A percentile compares a stretch with the other conserved stretches of the same genome.
phyloP scores from a whole-genome alignment of 2,113 vertebrate genomes.

The Podarcis cretensis region DNA sequence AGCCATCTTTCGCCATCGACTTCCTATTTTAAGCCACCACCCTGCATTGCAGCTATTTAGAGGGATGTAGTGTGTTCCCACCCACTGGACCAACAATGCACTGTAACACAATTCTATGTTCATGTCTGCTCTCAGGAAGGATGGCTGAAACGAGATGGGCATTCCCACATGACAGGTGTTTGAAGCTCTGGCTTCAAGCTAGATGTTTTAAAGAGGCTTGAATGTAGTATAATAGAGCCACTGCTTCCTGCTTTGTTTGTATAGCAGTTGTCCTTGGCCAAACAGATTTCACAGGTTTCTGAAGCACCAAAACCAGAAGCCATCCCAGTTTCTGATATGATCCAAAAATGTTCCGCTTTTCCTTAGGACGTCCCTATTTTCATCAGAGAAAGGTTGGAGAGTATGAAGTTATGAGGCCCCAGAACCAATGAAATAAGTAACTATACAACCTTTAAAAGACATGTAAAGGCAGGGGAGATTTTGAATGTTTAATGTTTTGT shows the following conservation, averaged over 20 bases:
- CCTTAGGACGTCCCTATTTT: too few relatives aligned
- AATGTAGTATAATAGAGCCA: neutral
- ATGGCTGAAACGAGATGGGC: fast-evolving
- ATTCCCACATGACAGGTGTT: neutral
- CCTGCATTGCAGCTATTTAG: fast-evolving
- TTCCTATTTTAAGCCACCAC: neutral
- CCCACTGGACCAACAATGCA: neutral
- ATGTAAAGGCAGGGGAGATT: too few relatives aligned
- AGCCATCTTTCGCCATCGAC: neutral
- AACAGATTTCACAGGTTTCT: neutral
- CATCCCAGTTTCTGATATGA: too few relatives aligned
- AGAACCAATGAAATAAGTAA: too few relatives aligned
- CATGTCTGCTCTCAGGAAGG: neutral
- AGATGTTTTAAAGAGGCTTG: neutral
- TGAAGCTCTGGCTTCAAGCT: neutral
- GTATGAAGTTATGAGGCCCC: too few relatives aligned
- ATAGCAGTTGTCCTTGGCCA: neutral
- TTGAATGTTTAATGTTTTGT: too few relatives aligned
- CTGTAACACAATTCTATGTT: fast-evolving
- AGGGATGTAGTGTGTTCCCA: fast-evolving
- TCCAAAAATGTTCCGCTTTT: too few relatives aligned
- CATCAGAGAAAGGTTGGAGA: too few relatives aligned
- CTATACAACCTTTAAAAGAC: too few relatives aligned
- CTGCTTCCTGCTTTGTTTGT: neutral
- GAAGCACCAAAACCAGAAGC: neutral